phyloP scores from a whole-genome alignment of 2,888 invertebrate genomes.

The Campopleginae sp. region DNA sequence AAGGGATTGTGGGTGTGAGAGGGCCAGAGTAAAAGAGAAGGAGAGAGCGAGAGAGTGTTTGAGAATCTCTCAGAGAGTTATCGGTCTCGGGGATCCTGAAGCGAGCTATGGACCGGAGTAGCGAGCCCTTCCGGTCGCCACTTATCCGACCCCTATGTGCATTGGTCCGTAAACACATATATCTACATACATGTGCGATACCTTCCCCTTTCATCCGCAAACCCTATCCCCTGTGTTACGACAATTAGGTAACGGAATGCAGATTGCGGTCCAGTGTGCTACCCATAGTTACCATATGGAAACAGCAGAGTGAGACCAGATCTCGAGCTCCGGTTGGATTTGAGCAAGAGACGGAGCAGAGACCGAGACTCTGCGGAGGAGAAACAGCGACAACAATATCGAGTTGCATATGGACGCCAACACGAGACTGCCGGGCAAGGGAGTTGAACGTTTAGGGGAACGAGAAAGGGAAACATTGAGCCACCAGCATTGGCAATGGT shows the following conservation, averaged over 20 bases:
- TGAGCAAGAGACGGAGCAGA: neutral
- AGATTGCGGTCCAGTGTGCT: constrained; percentile 80
- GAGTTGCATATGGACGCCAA: constrained; percentile 8
- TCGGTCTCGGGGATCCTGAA: constrained; percentile 66
- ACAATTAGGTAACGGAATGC: constrained; percentile 82
- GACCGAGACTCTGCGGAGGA: neutral
- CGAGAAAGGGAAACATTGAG: constrained; percentile 40
- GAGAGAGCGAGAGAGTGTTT: constrained; percentile 32
- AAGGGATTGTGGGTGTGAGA: constrained; percentile 28
- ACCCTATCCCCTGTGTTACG: constrained; percentile 73
- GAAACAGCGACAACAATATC: neutral
- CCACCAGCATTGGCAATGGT: constrained; percentile 55
- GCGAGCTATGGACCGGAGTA: constrained; percentile 48
- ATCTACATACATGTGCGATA: constrained; percentile 66
- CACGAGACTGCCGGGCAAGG: constrained; percentile 30
- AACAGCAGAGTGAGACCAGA: constrained; percentile 61
- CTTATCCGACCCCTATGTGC: constrained; percentile 71
- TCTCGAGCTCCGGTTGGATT: constrained; percentile 12
- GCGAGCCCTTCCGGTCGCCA: constrained; percentile 71
- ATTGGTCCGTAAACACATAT: constrained; percentile 72
- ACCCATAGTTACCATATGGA: constrained; percentile 79
- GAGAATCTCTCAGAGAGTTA: constrained; percentile 67
- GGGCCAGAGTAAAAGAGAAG: constrained; percentile 35
- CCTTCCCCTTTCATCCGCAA: constrained; percentile 3
- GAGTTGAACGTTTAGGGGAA: constrained; percentile 19